Evolutionary conservation across 2,888 invertebrate genomes (phyloP), one percentile per base, ranked within the genome.

Genomic region (Torymus aiolomorphi): DNA sequence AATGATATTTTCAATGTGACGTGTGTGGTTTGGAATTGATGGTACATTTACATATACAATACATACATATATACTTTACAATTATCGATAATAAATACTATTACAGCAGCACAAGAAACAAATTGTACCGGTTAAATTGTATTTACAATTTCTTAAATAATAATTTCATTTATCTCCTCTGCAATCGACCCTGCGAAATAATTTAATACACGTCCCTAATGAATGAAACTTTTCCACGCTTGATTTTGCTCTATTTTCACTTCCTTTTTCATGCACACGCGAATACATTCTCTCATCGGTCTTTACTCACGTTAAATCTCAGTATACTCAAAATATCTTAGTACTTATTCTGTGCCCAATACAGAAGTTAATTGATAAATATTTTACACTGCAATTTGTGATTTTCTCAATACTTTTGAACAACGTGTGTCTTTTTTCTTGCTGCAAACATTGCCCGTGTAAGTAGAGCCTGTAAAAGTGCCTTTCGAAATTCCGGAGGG

Each of bases 41-140:
- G 71, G 18, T 76, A 78, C 70, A 77, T 78, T 71, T 78, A 81
- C 78, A 78, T 72, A 62, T 72, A 76, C 31, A 73, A 69, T 78
- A 81, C 71, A 57, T 57, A 78, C 72, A 73, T 83, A 83, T 83
- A 86, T 84, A 85, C 86, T 80, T 76, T 76, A 86, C 83, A 86
- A 84, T 86, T 85, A 86, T 77, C 69, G 82, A 84, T 82, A 84
- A 84, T 81, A 83, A 82, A 84, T 84, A 80, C 72, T 73, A 86
- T 85, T 83, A 83, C 81, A 80, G 80, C 82, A 84, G 82, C 84
- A 84, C 83, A 86, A 83, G 83, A 86, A 88, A 86, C 63, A 65
- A 76, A 76, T 76, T 67, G 75, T 83, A 71, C 84, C 85, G 86
- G 84, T 83, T 85, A 85, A 63, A 70, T n/a, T 69, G 18, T 80